A percentile compares a stretch with the other conserved stretches of the same genome.
Conservation (phyloP, 2,113 vertebrate genomes). For the Geococcyx californianus region DNA sequence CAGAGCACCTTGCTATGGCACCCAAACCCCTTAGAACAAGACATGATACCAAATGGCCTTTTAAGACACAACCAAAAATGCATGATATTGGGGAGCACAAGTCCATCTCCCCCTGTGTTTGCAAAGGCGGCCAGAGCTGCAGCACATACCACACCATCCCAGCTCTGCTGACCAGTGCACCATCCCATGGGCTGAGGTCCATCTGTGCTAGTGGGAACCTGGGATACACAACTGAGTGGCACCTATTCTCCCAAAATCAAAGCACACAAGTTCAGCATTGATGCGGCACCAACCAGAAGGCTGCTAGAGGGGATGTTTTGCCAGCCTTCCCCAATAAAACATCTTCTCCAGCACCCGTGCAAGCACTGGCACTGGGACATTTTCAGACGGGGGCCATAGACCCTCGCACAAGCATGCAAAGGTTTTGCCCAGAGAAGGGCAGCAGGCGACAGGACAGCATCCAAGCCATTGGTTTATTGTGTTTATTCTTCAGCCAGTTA, state of each 20-base stretch:
- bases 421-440: not conserved
- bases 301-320: not conserved
- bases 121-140: not conserved
- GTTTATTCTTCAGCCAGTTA: not conserved
- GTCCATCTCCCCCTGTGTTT: not conserved
- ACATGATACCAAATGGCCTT: not conserved
- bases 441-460: not conserved
- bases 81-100: rapidly evolving
- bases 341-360: not conserved
- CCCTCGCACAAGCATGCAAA: not conserved
- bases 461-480: not conserved
- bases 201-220: not conserved
- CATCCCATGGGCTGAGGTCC: not conserved
- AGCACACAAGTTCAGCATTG: rapidly evolving
- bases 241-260: not conserved
- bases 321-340: not conserved
- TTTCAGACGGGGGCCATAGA: not conserved
- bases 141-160: rapidly evolving
- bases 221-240: not conserved
- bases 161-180: not conserved
- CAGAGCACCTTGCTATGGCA: not conserved
- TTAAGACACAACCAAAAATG: not conserved
- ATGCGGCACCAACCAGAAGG: not conserved
- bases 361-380: no score
- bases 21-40: not conserved